phyloP scores from a whole-genome alignment of 2,797 vertebrate genomes.

The Otolemur crassicaudatus region DNA sequence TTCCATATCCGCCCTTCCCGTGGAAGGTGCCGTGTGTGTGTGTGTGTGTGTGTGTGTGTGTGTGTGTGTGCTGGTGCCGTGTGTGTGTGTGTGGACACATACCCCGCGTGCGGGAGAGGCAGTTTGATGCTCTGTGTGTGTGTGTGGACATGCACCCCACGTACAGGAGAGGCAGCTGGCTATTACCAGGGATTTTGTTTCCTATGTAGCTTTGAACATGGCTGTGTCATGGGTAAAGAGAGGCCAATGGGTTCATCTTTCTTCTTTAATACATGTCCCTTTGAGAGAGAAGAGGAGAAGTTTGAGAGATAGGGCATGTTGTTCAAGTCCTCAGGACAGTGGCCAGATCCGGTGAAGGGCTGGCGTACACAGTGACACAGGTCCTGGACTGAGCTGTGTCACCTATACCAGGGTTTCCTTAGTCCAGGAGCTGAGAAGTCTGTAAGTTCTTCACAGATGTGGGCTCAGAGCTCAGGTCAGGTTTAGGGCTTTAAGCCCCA shows the following conservation, averaged over 20 bases:
- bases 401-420: not conserved
- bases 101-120: too few species aligned
- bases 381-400: not conserved
- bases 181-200: fast-evolving
- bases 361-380: fast-evolving
- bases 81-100: too few species aligned
- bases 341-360: fast-evolving
- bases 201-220: fast-evolving
- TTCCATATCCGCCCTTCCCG: fast-evolving
- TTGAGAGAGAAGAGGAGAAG: too few species aligned
- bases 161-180: not conserved
- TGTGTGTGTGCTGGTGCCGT: too few species aligned
- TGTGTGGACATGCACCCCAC: too few species aligned
- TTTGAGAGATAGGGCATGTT: not conserved
- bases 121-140: too few species aligned
- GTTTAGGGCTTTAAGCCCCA: not conserved
- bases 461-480: fast-evolving
- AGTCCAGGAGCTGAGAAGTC: too few species aligned
- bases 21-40: not conserved
- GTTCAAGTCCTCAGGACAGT: not conserved
- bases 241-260: fast-evolving
- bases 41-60: too few species aligned
- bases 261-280: not conserved
- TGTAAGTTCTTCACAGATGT: not conserved
- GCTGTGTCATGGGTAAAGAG: fast-evolving